These are phyloP conservation scores for Himalopsyche kuldschensis DNA, from an alignment of 2,888 invertebrate genomes.

Conservation along the genomic window DNA sequence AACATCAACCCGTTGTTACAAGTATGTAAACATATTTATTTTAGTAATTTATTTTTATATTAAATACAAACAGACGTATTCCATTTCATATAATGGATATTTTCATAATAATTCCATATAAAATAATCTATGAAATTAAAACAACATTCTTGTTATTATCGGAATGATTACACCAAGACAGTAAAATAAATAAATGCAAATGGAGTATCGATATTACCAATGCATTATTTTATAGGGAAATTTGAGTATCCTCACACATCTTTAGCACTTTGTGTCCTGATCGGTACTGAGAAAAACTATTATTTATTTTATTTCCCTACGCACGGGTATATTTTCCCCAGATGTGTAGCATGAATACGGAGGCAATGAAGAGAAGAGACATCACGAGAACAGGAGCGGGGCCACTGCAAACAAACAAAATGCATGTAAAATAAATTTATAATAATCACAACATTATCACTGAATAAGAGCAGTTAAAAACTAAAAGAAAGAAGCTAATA, in stretches of 20 bases:
- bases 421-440: background rate
- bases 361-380: conserved; percentile 98
- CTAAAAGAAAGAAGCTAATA: background rate
- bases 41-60: conserved; percentile 4
- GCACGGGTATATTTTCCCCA: conserved; percentile 98
- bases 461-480: background rate
- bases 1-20: background rate
- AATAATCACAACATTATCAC: background rate
- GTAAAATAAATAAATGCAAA: conserved; percentile 10
- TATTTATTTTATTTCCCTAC: conserved; percentile 47
- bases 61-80: conserved; percentile 24
- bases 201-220: background rate
- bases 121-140: conserved; percentile 27
- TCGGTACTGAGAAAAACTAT: background rate
- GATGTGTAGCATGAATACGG: conserved; percentile 99
- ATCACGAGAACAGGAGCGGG: conserved; percentile 99
- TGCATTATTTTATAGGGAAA: background rate
- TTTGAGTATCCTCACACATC: background rate
- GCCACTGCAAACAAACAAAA: conserved; percentile 68
- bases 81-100: conserved; percentile 3
- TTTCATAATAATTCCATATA: conserved; percentile 7
- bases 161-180: conserved; percentile 37
- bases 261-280: background rate
- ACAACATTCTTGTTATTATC: conserved; percentile 27
- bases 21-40: background rate